phyloP scores from a whole-genome alignment of 2,888 invertebrate species.

The Brachycybe producta region DNA sequence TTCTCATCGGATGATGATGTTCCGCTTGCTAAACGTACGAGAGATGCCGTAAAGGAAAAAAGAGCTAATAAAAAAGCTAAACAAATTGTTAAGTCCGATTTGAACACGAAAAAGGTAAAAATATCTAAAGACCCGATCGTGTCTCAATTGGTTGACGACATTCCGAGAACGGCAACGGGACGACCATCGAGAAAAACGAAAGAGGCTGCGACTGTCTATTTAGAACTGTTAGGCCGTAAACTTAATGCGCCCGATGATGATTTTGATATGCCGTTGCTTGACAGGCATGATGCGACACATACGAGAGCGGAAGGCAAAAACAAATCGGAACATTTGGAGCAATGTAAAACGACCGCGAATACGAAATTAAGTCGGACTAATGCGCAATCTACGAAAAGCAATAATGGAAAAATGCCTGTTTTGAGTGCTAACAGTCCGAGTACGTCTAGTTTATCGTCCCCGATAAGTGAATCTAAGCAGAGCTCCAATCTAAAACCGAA shows the following conservation, averaged over 20 bases:
- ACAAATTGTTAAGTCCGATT: neutral
- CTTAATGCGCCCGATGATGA: slow-evolving; percentile 48
- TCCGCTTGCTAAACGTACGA: slow-evolving; percentile 14
- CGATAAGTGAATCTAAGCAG: too few relatives aligned
- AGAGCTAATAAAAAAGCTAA: neutral
- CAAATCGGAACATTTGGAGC: too few relatives aligned
- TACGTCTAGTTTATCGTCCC: too few relatives aligned
- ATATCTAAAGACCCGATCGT: neutral
- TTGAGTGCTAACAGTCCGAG: too few relatives aligned
- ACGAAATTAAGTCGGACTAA: too few relatives aligned
- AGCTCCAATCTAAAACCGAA: too few relatives aligned
- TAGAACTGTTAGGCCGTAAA: slow-evolving; percentile 58
- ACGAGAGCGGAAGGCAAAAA: too few relatives aligned
- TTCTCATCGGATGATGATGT: slow-evolving; percentile 20
- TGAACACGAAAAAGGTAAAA: too few relatives aligned
- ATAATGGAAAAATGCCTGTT: too few relatives aligned
- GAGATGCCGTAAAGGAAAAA: slow-evolving; percentile 3
- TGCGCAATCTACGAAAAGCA: too few relatives aligned
- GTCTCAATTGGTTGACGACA: neutral
- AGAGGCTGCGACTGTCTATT: slow-evolving; percentile 58
- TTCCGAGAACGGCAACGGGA: neutral
- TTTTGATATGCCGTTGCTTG: slow-evolving; percentile 43
- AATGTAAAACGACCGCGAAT: too few relatives aligned
- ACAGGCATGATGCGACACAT: too few relatives aligned
- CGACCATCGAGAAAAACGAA: slow-evolving; percentile 51